Base-by-base conservation (phyloP, 2,113 vertebrate genomes). In the Oncorhynchus gorbuscha region DNA sequence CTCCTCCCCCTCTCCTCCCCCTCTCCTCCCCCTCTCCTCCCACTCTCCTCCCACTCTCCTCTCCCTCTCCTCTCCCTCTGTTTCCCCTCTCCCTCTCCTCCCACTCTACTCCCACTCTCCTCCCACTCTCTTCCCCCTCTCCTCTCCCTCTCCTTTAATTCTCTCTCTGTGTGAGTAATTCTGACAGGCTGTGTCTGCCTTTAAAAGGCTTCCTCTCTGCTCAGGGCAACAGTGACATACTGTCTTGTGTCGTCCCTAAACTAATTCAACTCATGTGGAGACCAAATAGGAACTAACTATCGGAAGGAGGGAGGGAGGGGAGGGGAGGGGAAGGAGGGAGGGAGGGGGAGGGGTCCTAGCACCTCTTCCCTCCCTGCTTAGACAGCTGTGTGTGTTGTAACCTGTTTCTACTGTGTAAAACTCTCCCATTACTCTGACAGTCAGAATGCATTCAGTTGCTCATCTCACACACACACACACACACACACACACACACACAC, bases 201-300 rank as follows among this genome's bases (percentile, higher is more conserved):
- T 78, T 78, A 81, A 69, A 84, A 80, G 86, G 84, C 75, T 79
- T 45, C 24, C 68, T 72, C 9, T 35, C 8, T 4, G 72, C 80
- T 80, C 51, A 18, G 59, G 69, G 66, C 74, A 83, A 89, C 84
- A 80, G 82, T 89, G 84, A 78, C 1, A 35, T 35, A 5, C 28
- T 77, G 86, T 84, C 61, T 5, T 49, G 72, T 74, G 77, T 82
- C 75, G 26, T 26, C 49, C 11, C 49, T 55, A 3, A 18, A 55
- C 70, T 80, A 77, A 84, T 84, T 88, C 58, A 26, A 83, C 89
- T 82, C 83, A 82, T 84, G 79, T 83, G 72, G 75, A 32, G 78
- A 35, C 51, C 71, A 75, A 72, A 70, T 73, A 76, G 77, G 73
- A 70, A 48, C 72, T 62, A 49, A 69, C 67, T 24, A 11, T 74